These are phyloP conservation scores for Dysidea cf. avara DNA, from an alignment of 37 sponge, comb jelly and placozoan genomes.

Conservation along the genomic window DNA sequence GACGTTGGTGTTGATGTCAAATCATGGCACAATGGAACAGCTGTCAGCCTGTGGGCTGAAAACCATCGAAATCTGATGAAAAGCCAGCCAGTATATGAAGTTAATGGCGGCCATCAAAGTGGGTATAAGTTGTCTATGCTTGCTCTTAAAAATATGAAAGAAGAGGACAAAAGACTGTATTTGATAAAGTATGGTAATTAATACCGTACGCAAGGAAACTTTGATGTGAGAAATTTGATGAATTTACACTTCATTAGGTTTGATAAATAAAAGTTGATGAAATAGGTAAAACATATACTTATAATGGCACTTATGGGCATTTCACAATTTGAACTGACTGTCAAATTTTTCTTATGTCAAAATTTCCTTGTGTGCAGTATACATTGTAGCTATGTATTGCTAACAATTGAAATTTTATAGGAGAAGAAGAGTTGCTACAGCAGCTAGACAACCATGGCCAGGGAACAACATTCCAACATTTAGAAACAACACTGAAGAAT, in stretches of 20 bases:
- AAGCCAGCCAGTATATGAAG: not conserved
- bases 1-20: no score
- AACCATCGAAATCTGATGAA: slow-evolving; percentile 11
- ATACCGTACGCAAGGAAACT: no score
- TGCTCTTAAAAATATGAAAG: not conserved
- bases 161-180: slow-evolving; percentile 11
- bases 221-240: no score
- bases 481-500: not conserved
- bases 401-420: slow-evolving; percentile 4
- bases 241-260: no score
- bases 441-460: slow-evolving; percentile 2
- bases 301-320: no score
- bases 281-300: no score
- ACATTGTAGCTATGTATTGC: no score
- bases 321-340: no score
- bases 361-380: no score
- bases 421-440: slow-evolving; percentile 4
- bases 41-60: slow-evolving; percentile 4
- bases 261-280: no score
- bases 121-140: not conserved
- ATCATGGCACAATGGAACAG: slow-evolving; percentile 5
- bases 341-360: no score
- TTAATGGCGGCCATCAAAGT: not conserved
- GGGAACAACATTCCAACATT: slow-evolving; percentile 12
- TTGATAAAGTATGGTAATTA: slow-evolving; percentile 19